phyloP scores from a whole-genome alignment of 2,797 vertebrate genomes.

The Loriculus beryllinus region DNA sequence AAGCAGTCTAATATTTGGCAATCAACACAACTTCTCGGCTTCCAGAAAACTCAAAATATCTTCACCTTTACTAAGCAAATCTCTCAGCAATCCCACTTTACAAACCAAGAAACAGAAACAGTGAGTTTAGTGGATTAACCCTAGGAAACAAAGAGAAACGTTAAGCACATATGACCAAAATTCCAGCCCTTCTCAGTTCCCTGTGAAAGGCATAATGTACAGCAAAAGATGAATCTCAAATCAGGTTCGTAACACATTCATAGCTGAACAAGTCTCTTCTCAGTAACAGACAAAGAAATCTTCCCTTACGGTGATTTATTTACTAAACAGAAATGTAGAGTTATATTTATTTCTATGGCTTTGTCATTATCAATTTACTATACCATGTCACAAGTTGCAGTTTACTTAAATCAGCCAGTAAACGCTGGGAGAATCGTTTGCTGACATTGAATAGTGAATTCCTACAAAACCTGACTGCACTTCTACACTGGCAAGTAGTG shows the following conservation, averaged over 20 bases:
- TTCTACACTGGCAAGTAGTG: slow-evolving; percentile 43
- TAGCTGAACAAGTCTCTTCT: neutral
- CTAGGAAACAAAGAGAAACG: slow-evolving; percentile 13
- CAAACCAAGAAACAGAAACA: neutral
- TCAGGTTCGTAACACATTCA: neutral
- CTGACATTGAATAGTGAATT: slow-evolving; percentile 44
- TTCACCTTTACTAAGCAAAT: neutral
- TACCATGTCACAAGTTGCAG: slow-evolving; percentile 37
- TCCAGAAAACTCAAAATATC: slow-evolving; percentile 14
- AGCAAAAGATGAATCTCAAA: slow-evolving; percentile 6
- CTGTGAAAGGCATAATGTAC: neutral
- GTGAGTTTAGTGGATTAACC: neutral
- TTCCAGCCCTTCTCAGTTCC: neutral
- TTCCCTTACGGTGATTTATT: slow-evolving; percentile 27
- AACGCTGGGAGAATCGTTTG: slow-evolving; percentile 22
- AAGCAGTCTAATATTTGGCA: slow-evolving; percentile 5
- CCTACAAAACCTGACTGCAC: slow-evolving; percentile 41
- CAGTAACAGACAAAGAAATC: slow-evolving; percentile 1
- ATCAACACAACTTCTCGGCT: neutral
- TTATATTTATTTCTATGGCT: neutral
- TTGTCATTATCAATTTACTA: slow-evolving; percentile 37
- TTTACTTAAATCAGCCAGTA: slow-evolving; percentile 46
- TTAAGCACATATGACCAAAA: neutral
- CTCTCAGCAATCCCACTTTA: neutral
- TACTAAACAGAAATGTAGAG: neutral